Conservation (phyloP, 2,797 vertebrate genomes). For the Clarias fuscus region DNA sequence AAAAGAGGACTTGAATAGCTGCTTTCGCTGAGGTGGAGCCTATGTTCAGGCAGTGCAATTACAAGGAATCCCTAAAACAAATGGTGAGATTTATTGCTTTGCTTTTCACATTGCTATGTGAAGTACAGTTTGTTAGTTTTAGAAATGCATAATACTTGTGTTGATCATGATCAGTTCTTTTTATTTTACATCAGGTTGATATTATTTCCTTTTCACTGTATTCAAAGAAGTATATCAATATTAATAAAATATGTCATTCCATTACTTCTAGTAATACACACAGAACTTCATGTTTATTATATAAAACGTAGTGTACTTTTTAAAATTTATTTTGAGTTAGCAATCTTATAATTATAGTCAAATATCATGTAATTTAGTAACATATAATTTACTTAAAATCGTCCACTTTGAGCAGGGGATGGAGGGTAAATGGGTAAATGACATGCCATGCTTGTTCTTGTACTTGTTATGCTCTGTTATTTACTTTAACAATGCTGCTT, state of each 20-base stretch:
- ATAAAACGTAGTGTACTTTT: not conserved
- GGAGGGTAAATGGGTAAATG: slow-evolving; percentile 22
- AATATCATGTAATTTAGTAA: slow-evolving; percentile 2
- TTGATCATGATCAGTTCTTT: not conserved
- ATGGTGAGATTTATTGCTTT: not conserved
- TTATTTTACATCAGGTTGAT: not conserved
- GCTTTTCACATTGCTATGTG: not conserved
- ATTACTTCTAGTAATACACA: not conserved
- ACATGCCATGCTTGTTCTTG: slow-evolving; percentile 33
- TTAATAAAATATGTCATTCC: not conserved
- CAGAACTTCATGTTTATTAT: not conserved
- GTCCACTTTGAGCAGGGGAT: slow-evolving; percentile 6
- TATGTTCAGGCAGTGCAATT: not conserved
- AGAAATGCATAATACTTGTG: not conserved
- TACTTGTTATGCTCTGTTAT: slow-evolving; percentile 54
- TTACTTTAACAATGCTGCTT: slow-evolving; percentile 46
- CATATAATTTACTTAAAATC: slow-evolving; percentile 4
- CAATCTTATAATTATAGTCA: slow-evolving; percentile 11
- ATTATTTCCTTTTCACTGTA: not conserved
- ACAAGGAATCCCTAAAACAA: not conserved
- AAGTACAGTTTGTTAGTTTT: not conserved
- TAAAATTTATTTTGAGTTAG: not conserved
- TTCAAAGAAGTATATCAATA: not conserved
- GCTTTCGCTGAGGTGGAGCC: not conserved
- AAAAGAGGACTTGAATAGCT: not conserved